Conservation (phyloP, 2,113 vertebrate species). For the Passer montanus region DNA sequence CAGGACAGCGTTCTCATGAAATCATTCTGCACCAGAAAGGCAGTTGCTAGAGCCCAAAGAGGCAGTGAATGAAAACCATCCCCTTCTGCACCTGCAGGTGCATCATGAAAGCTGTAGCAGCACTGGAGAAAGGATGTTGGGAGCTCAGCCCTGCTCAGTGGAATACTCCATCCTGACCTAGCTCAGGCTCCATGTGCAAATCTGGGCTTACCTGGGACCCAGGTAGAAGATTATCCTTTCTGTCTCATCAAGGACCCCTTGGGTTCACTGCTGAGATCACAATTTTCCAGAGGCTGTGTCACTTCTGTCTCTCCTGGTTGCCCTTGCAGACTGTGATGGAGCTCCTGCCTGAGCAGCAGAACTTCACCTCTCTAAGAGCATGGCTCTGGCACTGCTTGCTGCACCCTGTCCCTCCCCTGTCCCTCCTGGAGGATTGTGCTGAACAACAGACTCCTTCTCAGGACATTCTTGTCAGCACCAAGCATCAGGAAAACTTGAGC, state of each 20-base stretch:
- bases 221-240: background rate
- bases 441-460: fast-evolving
- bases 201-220: background rate
- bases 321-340: background rate
- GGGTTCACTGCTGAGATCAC: background rate
- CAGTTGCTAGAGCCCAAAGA: background rate
- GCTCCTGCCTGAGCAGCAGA: background rate
- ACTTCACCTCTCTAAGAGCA: background rate
- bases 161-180: background rate
- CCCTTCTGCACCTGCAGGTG: background rate
- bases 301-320: background rate
- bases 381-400: background rate
- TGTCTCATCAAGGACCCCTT: background rate
- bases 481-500: background rate
- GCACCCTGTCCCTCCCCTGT: background rate
- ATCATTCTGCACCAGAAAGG: background rate
- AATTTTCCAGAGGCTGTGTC: background rate
- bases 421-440: background rate
- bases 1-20: background rate
- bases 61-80: background rate
- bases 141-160: background rate
- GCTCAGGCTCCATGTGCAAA: background rate
- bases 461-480: background rate
- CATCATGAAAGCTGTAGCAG: background rate
- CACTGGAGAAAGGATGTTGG: background rate